Evolutionary conservation across 2,113 vertebrate species (phyloP), one percentile per base, ranked within the genome.

Genomic region (Dipodomys ordii): DNA sequence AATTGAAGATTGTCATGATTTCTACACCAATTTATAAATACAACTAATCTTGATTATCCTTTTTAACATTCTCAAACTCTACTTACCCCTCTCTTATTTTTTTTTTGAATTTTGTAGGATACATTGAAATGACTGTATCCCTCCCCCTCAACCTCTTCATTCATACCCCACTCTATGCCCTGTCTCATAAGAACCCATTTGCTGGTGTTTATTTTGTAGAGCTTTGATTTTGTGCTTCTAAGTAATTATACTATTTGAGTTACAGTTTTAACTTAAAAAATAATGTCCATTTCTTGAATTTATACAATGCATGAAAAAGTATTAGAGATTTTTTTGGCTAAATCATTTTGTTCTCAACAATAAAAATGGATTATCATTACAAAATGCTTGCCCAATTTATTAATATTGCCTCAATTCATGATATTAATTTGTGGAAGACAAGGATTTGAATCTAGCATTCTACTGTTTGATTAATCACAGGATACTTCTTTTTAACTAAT

Each of bases 311-410:
- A 53, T 65, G 2, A 74, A 49, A 83, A 39, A 44, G 15, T 53
- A 53, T 11, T 53, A 53, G 12, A 53, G 8, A 28, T 53, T 91
- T 84, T 64, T 69, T n/a, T 78, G 28, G 13, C 80, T 74, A n/a
- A 79, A 69, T 60, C 4, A 69, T 80, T 89, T 16, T 9, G 67
- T 69, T 20, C 19, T 86, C 11, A 46, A 77, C 49, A 72, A 4
- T 85, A 32, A 10, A 18, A 65, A 53, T 60, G n/a, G 86, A n/a
- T 94, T 93, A n/a, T 68, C 8, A 62, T 71, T 86, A 62, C 64
- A 35, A 68, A 79, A 49, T 11, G 12, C 20, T 86, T 18, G 39
- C 23, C 35, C n/a, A 11, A 53, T 69, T 84, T 23, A 30, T 2
- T 25, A 86, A 28, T 44, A 62, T 76, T 91, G 20, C 6, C 5